Base-by-base conservation (phyloP, 1,140 invertebrate species). In the Pygmarrhopalites habei region DNA sequence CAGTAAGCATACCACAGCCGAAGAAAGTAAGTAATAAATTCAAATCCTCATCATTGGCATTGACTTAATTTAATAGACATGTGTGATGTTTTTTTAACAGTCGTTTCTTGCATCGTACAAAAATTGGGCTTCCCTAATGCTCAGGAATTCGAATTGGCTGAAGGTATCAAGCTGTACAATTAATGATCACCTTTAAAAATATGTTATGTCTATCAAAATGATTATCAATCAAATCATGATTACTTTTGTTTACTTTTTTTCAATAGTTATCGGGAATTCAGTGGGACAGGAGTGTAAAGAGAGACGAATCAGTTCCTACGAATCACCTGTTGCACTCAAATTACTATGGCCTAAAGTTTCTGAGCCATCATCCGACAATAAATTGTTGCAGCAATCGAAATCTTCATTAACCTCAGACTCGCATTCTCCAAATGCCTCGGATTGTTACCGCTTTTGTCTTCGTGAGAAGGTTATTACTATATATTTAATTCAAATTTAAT, bases 281-380 rank as follows among this genome's bases (percentile, higher is more conserved):
- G 81, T 85, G 60, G 86, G 87, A 17, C 85, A 88, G 72, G 89
- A 94, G 74, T 95, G 92, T 75, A 95, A 96, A 75, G 94, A 96
- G 78, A 78, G 93, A 63, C 80, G 92, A 71, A 81, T 98, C 19
- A 88, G 88, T 46, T 80, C 86, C 39, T 79, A 82, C 26, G 93
- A 97, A 75, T 91, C 87, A 72, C 94, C 94, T 1, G 92, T 95
- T 10, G 87, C 89, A 25, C 82, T 96, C 29, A 94, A 95, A 85
- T 80, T 92, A 69, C 79, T 97, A 10, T 97, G 93, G 94, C 92
- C 92, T 19, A 90, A 91, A 75, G 46, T 52, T n/a, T 62, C 51
- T 26, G 63, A 65, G 21, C 25, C 56, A n/a, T n/a, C n/a, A 49
- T 28, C 51, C 3, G 51, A 55, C 15, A 32, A 23, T n/a, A 19